These are phyloP conservation scores for Apamea anceps DNA, from an alignment of 2,888 invertebrate species.

Conservation along the genomic window DNA sequence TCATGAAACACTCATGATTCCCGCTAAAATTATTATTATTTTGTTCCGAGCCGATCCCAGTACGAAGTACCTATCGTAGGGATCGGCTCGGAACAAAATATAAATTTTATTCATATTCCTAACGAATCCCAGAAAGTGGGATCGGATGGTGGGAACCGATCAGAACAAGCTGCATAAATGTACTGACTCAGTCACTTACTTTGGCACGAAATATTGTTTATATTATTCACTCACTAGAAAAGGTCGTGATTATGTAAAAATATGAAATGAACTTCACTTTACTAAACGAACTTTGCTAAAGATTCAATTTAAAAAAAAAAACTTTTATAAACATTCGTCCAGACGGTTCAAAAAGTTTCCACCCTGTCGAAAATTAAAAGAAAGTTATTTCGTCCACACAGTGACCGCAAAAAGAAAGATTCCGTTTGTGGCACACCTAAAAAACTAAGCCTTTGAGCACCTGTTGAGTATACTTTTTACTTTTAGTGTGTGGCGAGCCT, in stretches of 20 bases:
- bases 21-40: too few species aligned
- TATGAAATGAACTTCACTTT: background rate
- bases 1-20: too few species aligned
- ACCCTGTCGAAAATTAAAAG: slow-evolving; percentile 40
- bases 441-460: slow-evolving; percentile 67
- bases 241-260: background rate
- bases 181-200: background rate
- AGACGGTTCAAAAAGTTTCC: slow-evolving; percentile 45
- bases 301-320: background rate
- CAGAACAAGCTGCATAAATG: background rate
- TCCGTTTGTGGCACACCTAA: slow-evolving; percentile 57
- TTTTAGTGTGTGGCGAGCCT: slow-evolving; percentile 59
- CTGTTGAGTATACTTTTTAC: slow-evolving; percentile 66
- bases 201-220: background rate
- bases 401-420: slow-evolving; percentile 61
- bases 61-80: background rate
- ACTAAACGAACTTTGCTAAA: background rate
- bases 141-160: background rate
- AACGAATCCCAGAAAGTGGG: background rate
- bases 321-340: background rate
- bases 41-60: too few species aligned
- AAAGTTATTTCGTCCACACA: slow-evolving; percentile 53
- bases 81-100: background rate
- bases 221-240: background rate
- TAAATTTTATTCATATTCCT: background rate